Evolutionary conservation across 2,113 vertebrate species (phyloP), one percentile per base, ranked within the genome.

Genomic region (Xiphophorus couchianus): DNA sequence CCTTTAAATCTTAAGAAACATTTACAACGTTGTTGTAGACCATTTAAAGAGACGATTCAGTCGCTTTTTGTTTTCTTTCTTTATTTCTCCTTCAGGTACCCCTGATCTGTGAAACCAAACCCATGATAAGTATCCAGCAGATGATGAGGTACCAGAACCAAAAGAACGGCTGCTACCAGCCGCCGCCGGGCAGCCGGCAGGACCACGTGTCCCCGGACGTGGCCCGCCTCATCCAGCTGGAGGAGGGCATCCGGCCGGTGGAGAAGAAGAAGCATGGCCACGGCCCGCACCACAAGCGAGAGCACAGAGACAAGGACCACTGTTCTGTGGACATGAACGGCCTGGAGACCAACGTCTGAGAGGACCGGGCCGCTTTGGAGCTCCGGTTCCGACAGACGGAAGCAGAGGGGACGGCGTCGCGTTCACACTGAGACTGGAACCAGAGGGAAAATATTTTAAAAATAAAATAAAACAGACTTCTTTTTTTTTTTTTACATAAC

Each of bases 321-420:
- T 98, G 97, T 86, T 95, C 96, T 77, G 95, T 99, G 54, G 96
- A 99, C 90, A 98, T 99, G 93, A 97, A 96, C 10, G 96, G 97
- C 80, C 94, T 99, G 48, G 98, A 99, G 94, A 99, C 98, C 69
- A 98, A 97, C 0, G 98, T 99, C 90, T 99, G 95, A 79, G 77
- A 66, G 27, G 5, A 0, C 35, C 35, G 35, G 10, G 10, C 35
- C 10, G 35, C 35, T 37, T 11, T 11, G 10, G 64, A 76, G 75
- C 78, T 74, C 62, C 39, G 64, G 65, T 39, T 28, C 11, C 54
- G 4, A n/a, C 25, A 44, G 17, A 22, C 15, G 64, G 70, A 71
- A 62, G 63, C 31, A 15, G 15, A 73, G 27, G 29, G 69, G 75
- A 77, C 15, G 4, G 19, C 61, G 31, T 22, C 6, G 10, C 54